Evolutionary conservation across 2,113 vertebrate genomes (phyloP).

Genomic region (Paedocypris sp.): DNA sequence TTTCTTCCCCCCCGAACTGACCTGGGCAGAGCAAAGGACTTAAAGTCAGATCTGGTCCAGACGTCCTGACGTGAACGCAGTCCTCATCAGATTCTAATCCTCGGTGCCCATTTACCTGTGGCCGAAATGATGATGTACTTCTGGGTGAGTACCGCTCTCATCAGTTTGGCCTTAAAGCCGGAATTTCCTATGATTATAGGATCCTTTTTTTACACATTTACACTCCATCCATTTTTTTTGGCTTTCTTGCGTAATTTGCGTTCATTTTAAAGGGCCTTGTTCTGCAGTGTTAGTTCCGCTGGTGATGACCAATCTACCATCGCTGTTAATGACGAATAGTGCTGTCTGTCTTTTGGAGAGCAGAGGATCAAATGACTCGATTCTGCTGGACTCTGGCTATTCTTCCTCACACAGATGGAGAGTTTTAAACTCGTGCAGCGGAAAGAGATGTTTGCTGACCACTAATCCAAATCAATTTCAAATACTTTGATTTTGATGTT

Average conservation of each 20-base stretch:
- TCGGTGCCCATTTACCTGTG: slow-evolving; percentile 31
- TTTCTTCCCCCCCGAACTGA: not conserved
- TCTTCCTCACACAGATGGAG: slow-evolving; percentile 26
- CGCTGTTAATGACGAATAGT: slow-evolving; percentile 21
- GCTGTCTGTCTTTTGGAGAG: slow-evolving; percentile 17
- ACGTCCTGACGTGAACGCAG: not conserved
- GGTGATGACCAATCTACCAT: slow-evolving; percentile 22
- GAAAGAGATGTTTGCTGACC: not conserved
- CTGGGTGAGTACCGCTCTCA: slow-evolving; percentile 43
- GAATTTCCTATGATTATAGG: not conserved
- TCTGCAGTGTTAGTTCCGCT: slow-evolving; percentile 23
- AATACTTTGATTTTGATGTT: not conserved
- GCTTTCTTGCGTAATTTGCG: slow-evolving; percentile 14
- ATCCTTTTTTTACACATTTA: not conserved
- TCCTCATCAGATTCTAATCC: slow-evolving; percentile 1
- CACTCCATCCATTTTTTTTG: not conserved
- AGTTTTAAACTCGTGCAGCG: slow-evolving; percentile 25
- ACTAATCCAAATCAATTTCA: not conserved
- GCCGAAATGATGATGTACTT: slow-evolving; percentile 53
- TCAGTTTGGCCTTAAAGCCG: slow-evolving; percentile 18
- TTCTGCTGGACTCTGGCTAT: slow-evolving; percentile 32
- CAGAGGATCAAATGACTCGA: slow-evolving; percentile 25
- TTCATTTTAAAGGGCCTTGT: slow-evolving; percentile 22
- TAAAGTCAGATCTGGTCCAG: not conserved
- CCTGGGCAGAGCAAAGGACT: slow-evolving; percentile 23